Base-by-base conservation (phyloP, 1,140 invertebrate genomes). In the Heterodera carotae region DNA sequence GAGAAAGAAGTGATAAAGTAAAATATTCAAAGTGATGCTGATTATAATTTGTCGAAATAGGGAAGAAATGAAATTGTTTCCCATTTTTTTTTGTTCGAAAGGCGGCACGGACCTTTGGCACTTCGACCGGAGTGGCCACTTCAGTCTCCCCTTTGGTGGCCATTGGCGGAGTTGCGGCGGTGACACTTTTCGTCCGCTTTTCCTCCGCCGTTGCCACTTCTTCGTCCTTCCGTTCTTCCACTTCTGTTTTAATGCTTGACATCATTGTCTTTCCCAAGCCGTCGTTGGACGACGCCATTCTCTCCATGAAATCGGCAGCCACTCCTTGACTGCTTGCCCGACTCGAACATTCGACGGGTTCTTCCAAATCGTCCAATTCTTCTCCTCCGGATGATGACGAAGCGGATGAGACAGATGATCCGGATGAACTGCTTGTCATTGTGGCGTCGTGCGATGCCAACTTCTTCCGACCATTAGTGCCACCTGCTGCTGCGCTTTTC, bases 391-490 rank as follows among this genome's bases (percentile, higher is more conserved):
- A n/a, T 15, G 39, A 33, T 34, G 27, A 56, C 10, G 68, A 48
- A 27, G 68, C 25, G 53, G 39, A 69, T 34, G 39, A 69, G 39
- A 43, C 15, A 22, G 66, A 36, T 18, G 33, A 69, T 0, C 70
- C 36, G 69, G 69, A 29, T 31, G 69, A 43, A 43, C 68, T 75
- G 59, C 48, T 66, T 18, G 53, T 34, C 29, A 33, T 33, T 15
- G n/a, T 73, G 22, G n/a, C 15, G 6, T 34, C 34, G 73, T 5
- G 5, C 25, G 60, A 27, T 8, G 73, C 68, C 73, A 29, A 25
- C 60, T 75, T 39, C 25, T 75, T 39, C 31, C 62, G n/a, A 6
- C 27, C 15, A n/a, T 31, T 43, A 22, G 22, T 8, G n/a, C 39
- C 39, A n/a, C 22, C 34, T 7, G 43, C 34, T 7, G 43, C 15